phyloP scores from a whole-genome alignment of 2,888 invertebrate genomes.

The Parnassius mnemosyne region DNA sequence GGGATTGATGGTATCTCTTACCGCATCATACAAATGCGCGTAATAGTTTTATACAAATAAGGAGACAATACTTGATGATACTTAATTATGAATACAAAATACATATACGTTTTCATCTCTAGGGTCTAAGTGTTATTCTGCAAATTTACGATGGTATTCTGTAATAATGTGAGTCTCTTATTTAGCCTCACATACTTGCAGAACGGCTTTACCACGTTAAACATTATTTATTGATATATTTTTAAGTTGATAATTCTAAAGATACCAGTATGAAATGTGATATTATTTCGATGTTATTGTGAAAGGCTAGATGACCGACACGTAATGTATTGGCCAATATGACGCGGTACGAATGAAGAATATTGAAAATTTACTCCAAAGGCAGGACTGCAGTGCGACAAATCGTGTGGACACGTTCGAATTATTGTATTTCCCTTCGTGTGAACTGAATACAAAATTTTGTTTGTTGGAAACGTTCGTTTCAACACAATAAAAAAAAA shows the following conservation, averaged over 20 bases:
- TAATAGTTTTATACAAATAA: no score
- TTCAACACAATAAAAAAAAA: slow-evolving; percentile 35
- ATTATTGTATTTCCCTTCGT: slow-evolving; percentile 40
- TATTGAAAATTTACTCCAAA: slow-evolving; percentile 53
- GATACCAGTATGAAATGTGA: not conserved
- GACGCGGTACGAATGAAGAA: slow-evolving; percentile 39
- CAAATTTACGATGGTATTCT: no score
- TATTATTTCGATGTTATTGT: slow-evolving; percentile 6
- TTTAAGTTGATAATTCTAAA: no score
- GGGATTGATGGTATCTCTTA: no score
- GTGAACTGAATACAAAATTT: slow-evolving; percentile 42
- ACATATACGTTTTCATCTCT: no score
- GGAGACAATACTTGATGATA: no score
- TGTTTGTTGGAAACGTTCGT: slow-evolving; percentile 52
- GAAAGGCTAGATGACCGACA: slow-evolving; percentile 30
- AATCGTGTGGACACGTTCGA: slow-evolving; percentile 62
- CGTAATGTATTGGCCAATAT: slow-evolving; percentile 33
- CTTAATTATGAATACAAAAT: no score
- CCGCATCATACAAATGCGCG: no score
- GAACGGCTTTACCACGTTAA: no score
- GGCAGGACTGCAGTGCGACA: slow-evolving; percentile 67
- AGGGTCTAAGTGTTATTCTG: no score
- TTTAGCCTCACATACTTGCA: not conserved
- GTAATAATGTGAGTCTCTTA: not conserved
- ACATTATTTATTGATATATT: not conserved